Conservation (phyloP, 2,113 vertebrate genomes). For the Gasterosteus nipponicus region DNA sequence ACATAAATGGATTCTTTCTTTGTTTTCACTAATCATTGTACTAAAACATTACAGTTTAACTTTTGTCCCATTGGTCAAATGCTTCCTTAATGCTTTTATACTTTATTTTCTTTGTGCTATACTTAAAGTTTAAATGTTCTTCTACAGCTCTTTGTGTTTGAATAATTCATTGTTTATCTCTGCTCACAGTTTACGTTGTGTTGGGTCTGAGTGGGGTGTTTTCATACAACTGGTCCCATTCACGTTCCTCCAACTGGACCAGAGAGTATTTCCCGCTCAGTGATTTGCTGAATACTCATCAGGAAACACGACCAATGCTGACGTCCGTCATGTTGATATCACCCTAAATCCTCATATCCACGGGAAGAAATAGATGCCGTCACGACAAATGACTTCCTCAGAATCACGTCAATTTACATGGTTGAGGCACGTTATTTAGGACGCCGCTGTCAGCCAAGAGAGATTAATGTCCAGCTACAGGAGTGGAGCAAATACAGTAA, state of each 20-base stretch:
- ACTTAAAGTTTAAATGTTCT: neutral
- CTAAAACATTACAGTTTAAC: neutral
- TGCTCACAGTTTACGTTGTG: neutral
- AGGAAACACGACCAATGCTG: neutral
- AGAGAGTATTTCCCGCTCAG: neutral
- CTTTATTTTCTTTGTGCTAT: neutral
- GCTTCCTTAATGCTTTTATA: constrained; percentile 8
- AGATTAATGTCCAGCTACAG: constrained; percentile 34
- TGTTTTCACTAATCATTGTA: neutral
- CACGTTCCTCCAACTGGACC: neutral
- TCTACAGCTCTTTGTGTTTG: neutral
- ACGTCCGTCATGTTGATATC: neutral
- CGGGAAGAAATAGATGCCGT: neutral
- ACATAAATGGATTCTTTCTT: neutral
- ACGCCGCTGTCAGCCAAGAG: constrained; percentile 15
- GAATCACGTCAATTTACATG: neutral
- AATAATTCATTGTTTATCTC: constrained; percentile 4
- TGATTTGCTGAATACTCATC: neutral
- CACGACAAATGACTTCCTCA: constrained; percentile 1
- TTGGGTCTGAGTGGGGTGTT: neutral
- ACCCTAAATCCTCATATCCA: neutral
- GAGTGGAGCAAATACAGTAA: neutral
- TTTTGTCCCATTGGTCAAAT: neutral
- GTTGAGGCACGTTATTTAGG: neutral
- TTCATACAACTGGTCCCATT: neutral